Conservation (phyloP, 1,140 invertebrate species). For the Chlorops oryzae region DNA sequence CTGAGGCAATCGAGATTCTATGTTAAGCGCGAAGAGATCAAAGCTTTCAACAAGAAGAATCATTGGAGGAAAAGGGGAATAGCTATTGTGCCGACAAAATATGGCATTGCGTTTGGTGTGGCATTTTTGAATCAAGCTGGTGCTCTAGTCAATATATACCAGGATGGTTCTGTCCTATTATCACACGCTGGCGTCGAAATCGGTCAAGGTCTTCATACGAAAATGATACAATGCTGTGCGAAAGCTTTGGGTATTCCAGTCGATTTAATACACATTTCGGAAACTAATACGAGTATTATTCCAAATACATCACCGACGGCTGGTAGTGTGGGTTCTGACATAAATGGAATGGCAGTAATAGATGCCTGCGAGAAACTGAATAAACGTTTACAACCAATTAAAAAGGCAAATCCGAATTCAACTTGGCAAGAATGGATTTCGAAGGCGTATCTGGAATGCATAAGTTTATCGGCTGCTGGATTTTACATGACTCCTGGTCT, state of each 20-base stretch:
- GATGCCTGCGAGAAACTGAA: conserved; percentile 76
- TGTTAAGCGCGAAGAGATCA: conserved; percentile 55
- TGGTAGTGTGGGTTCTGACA: conserved; percentile 83
- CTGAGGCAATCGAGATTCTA: conserved; percentile 62
- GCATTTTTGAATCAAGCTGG: conserved; percentile 82
- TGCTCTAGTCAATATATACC: conserved; percentile 82
- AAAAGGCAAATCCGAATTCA: conserved; percentile 68
- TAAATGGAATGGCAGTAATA: conserved; percentile 92
- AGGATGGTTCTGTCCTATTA: conserved; percentile 87
- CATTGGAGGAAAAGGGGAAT: conserved; percentile 86
- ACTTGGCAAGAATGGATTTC: conserved; percentile 82
- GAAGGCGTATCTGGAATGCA: conserved; percentile 71
- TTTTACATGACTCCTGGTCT: conserved; percentile 79
- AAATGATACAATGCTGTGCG: conserved; percentile 86
- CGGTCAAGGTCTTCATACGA: conserved; percentile 93
- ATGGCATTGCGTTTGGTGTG: conserved; percentile 79
- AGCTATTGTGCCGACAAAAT: conserved; percentile 81
- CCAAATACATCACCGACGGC: conserved; percentile 91
- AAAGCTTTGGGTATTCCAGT: conserved; percentile 65
- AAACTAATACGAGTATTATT: conserved; percentile 89
- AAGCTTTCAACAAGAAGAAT: conserved; percentile 71
- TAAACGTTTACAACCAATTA: conserved; percentile 71
- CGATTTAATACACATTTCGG: conserved; percentile 77
- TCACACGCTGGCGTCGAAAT: conserved; percentile 91
- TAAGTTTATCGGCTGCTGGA: conserved; percentile 79